phyloP scores from a whole-genome alignment of 2,797 vertebrate genomes.

The Vireo griseus region DNA sequence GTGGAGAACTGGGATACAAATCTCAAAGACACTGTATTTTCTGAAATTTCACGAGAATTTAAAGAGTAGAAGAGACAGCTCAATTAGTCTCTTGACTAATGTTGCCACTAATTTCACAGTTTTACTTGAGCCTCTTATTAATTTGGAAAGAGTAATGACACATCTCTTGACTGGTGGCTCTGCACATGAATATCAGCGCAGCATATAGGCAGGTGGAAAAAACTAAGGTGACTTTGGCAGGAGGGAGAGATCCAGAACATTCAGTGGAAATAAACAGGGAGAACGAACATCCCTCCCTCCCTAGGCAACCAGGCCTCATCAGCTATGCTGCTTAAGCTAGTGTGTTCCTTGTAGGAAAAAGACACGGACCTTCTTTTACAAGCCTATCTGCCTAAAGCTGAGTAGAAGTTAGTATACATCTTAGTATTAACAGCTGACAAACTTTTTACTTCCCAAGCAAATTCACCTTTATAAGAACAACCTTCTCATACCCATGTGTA shows the following conservation, averaged over 20 bases:
- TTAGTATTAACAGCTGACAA: not conserved
- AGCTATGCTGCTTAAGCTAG: not conserved
- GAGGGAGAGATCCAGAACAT: not conserved
- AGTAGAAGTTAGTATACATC: not conserved
- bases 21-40: not conserved
- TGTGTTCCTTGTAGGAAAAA: not conserved
- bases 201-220: fast-evolving
- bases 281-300: not conserved
- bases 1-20: not conserved
- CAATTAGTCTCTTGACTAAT: not conserved
- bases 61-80: not conserved
- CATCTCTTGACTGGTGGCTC: not conserved
- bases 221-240: not conserved
- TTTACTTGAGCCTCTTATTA: not conserved
- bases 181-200: not conserved
- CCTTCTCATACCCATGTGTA: not conserved
- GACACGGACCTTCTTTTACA: not conserved
- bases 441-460: not conserved
- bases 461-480: not conserved
- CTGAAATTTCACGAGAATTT: not conserved
- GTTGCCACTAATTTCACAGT: not conserved
- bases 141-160: not conserved
- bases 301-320: not conserved
- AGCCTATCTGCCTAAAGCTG: not conserved
- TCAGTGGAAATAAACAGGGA: not conserved